These are phyloP conservation scores for Phataginus tetradactyla DNA, from an alignment of 2,797 vertebrate species.

Conservation along the genomic window DNA sequence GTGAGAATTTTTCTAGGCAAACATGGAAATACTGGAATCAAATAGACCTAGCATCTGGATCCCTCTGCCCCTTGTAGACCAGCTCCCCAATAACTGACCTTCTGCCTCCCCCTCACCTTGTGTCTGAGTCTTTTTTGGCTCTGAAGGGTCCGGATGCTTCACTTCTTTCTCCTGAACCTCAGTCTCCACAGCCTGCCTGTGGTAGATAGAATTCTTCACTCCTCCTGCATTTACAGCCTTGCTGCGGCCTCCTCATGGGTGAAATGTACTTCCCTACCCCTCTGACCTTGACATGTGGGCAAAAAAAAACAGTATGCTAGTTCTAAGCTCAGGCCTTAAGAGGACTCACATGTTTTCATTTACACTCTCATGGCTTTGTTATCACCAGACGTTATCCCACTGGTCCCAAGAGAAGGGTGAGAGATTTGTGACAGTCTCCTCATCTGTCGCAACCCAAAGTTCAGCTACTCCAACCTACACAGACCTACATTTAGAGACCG, in stretches of 20 bases:
- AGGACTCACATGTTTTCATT: not conserved
- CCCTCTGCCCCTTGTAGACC: not conserved
- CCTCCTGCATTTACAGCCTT: too few relatives aligned
- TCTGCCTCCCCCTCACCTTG: not conserved
- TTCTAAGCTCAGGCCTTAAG: not conserved
- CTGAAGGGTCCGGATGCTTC: not conserved
- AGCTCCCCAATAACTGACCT: not conserved
- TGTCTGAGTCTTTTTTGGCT: not conserved
- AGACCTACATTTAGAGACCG: not conserved
- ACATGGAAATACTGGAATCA: not conserved
- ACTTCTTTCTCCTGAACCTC: not conserved
- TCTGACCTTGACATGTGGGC: not conserved
- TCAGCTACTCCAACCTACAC: not conserved
- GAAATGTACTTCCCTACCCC: not conserved
- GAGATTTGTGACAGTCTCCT: not conserved
- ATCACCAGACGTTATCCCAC: not conserved
- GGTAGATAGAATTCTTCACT: not conserved
- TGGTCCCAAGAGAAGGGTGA: not conserved
- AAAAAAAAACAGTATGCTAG: not conserved
- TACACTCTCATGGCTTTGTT: not conserved
- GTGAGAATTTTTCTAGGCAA: not conserved
- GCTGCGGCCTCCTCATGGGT: not conserved
- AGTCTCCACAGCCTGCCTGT: not conserved
- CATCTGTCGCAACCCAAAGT: not conserved
- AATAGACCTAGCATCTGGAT: not conserved